phyloP scores from a whole-genome alignment of 2,888 invertebrate genomes.

The Drosophila picticornis region DNA sequence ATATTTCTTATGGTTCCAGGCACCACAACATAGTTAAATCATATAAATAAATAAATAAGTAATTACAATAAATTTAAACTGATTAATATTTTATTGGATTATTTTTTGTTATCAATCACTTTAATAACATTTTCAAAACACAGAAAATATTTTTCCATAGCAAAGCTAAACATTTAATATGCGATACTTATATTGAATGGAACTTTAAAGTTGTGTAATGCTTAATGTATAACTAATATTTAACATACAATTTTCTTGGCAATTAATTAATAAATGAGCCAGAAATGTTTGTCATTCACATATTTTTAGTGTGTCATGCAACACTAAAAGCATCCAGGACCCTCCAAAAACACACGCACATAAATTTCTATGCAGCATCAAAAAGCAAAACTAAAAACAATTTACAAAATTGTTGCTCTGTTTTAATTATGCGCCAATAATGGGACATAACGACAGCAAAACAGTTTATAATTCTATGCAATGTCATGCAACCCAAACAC shows the following conservation, averaged over 20 bases:
- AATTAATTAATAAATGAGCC: constrained; percentile 37
- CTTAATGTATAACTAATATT: not conserved
- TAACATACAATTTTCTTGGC: not conserved
- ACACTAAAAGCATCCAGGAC: constrained; percentile 4
- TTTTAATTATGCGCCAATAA: constrained; percentile 41
- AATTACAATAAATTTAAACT: not conserved
- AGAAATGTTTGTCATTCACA: not conserved
- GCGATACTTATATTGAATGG: not conserved
- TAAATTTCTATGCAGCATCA: not conserved
- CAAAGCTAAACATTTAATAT: not conserved
- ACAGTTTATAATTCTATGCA: constrained; percentile 13
- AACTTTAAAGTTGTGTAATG: not conserved
- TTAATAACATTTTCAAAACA: not conserved
- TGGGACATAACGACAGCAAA: not conserved
- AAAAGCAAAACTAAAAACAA: constrained; percentile 18
- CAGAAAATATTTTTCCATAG: not conserved
- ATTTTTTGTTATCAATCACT: not conserved
- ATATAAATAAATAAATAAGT: too few relatives aligned
- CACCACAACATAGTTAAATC: too few relatives aligned
- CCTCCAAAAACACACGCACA: constrained; percentile 1
- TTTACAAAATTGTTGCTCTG: constrained; percentile 37
- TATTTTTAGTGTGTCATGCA: constrained; percentile 8
- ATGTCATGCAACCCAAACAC: constrained; percentile 18
- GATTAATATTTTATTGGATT: fast-evolving
- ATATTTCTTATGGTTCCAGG: too few relatives aligned